Evolutionary conservation across 2,888 invertebrate genomes (phyloP), one percentile per base, ranked within the genome.

Genomic region (Bhutanitis thaidina): DNA sequence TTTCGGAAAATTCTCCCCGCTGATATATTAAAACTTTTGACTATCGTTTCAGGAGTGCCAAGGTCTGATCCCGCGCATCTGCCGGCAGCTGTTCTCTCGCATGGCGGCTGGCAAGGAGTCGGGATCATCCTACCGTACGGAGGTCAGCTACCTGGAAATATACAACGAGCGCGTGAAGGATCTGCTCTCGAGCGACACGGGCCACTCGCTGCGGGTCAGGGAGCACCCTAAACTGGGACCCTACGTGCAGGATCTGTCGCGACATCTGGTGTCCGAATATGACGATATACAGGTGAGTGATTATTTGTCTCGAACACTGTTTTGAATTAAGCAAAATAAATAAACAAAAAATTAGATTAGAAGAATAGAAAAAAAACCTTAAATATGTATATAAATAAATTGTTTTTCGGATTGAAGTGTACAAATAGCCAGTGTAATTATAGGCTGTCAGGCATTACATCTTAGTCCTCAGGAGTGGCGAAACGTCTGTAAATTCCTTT

Each of bases 101-200:
- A 96, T 96, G 91, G 93, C 94, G 12, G 93, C 94, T 13, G 95
- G 95, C 45, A 94, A 95, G 65, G 95, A 95, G 71, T 92, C 93
- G 34, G 95, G 95, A 1, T 94, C 94, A 0, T 96, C 95, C 0
- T 96, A 96, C 75, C 92, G 95, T 63, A 96, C 96, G 0, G 95
- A 96, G 75, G 96, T 97, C 67, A 95, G 95, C 73, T 96, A 95
- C 80, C 84, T 95, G 59, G 96, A 96, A 86, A 96, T 96, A 56
- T 96, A 96, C 84, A 96, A 96, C 74, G 96, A 96, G 79, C 90
- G 93, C 52, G 96, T 96, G 0, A 93, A 93, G 76, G 94, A 94
- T 74, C 82, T 94, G 55, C 80, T 94, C 48, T 90, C 92, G 8
- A 82, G 77, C 36, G 90, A 82, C 75, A 91, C 90, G 38, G 93